Percentiles rank a stretch among this genome's conserved stretches.
Evolutionary conservation across 2,113 vertebrate species (phyloP).

Genomic region (Chitala chitala): DNA sequence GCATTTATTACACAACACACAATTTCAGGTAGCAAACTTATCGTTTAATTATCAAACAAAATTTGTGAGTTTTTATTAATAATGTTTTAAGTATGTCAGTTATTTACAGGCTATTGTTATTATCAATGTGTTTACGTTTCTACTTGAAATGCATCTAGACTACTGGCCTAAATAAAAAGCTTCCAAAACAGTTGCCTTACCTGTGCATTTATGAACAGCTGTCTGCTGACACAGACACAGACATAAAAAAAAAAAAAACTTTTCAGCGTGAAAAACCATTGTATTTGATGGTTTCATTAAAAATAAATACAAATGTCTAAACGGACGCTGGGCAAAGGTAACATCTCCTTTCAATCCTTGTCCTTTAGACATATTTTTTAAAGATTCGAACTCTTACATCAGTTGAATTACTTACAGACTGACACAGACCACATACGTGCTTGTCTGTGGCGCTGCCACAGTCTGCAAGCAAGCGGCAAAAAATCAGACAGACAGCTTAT

Average conservation of each 20-base stretch:
- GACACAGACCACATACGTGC: constrained; percentile 38
- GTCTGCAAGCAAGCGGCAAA: constrained; percentile 26
- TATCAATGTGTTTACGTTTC: constrained; percentile 1
- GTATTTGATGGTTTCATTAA: background rate
- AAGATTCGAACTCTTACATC: constrained; percentile 18
- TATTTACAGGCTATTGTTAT: constrained; percentile 11
- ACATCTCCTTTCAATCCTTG: background rate
- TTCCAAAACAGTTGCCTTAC: constrained; percentile 20
- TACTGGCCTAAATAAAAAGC: background rate
- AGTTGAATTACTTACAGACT: constrained; percentile 21
- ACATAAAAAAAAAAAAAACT: constrained; percentile 25
- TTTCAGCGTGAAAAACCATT: constrained; percentile 22
- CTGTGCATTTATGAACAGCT: constrained; percentile 29
- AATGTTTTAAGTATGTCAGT: background rate
- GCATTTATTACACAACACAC: background rate
- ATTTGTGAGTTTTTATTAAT: background rate
- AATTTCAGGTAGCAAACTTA: background rate
- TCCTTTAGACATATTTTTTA: constrained; percentile 1
- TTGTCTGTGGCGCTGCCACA: constrained; percentile 48
- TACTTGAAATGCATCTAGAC: background rate
- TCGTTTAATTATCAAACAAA: background rate
- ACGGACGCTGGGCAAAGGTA: background rate
- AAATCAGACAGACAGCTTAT: constrained; percentile 28
- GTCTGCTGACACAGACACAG: constrained; percentile 27
- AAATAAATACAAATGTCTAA: constrained; percentile 13